Conservation (phyloP, 2,888 invertebrate species). For the Diabrotica balteata region DNA sequence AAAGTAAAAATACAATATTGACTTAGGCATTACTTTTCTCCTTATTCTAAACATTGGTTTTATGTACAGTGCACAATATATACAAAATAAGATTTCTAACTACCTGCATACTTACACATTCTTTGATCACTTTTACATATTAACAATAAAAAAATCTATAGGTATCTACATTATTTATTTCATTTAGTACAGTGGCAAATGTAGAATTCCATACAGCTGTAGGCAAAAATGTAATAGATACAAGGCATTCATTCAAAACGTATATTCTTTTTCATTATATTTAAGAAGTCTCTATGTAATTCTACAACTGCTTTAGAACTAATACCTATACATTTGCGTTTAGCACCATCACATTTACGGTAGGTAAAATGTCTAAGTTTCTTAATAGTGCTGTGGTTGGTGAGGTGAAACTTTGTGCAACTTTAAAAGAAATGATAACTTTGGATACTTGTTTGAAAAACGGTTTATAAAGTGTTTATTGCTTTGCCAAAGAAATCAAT, state of each 20-base stretch:
- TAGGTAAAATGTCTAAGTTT: slow-evolving; percentile 36
- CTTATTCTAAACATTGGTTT: slow-evolving; percentile 39
- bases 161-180: slow-evolving; percentile 16
- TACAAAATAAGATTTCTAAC: slow-evolving; percentile 52
- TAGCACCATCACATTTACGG: slow-evolving; percentile 59
- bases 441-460: background rate
- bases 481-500: no score
- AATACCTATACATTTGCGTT: slow-evolving; percentile 27
- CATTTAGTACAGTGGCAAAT: background rate
- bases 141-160: slow-evolving; percentile 26
- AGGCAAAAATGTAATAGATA: background rate
- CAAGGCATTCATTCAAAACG: background rate
- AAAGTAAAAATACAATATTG: slow-evolving; percentile 39
- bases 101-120: slow-evolving; percentile 42
- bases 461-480: no score
- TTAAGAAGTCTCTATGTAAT: background rate
- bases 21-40: slow-evolving; percentile 42
- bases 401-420: slow-evolving; percentile 24
- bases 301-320: background rate
- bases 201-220: no score
- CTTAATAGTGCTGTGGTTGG: slow-evolving; percentile 15
- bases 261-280: no score
- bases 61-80: slow-evolving; percentile 55
- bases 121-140: slow-evolving; percentile 35
- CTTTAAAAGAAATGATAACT: slow-evolving; percentile 11